These are phyloP conservation scores for Potorous gilbertii DNA, from an alignment of 2,797 vertebrate species.

Conservation along the genomic window DNA sequence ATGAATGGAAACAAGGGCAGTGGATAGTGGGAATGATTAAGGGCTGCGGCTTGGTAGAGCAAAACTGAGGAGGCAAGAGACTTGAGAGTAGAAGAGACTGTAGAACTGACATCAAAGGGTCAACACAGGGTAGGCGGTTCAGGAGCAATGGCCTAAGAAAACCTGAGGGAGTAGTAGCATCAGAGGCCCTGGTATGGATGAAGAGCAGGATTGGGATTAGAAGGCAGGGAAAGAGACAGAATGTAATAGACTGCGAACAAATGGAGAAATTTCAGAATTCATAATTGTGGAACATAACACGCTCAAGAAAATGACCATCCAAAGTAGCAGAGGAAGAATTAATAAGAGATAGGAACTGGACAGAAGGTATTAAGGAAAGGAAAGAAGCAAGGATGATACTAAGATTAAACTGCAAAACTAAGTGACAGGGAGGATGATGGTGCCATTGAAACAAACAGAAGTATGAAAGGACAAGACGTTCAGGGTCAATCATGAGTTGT, in stretches of 20 bases:
- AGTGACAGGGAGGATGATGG: neutral
- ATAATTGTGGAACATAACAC: neutral
- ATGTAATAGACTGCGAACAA: neutral
- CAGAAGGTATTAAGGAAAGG: neutral
- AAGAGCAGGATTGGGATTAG: neutral
- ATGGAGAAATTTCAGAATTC: neutral
- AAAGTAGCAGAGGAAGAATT: neutral
- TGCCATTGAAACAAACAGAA: neutral
- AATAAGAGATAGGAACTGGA: neutral
- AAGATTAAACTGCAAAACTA: neutral
- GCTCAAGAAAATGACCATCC: neutral
- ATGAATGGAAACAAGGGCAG: neutral
- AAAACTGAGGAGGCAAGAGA: neutral
- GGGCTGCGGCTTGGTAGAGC: neutral
- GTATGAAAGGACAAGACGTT: neutral
- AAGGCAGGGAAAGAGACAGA: neutral
- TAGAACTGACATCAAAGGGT: neutral
- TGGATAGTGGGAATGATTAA: neutral
- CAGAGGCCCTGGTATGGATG: neutral
- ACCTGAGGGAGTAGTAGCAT: neutral
- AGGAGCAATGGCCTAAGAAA: neutral
- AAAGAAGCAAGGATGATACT: neutral
- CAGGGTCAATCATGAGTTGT: neutral
- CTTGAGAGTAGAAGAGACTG: neutral
- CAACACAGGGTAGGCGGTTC: neutral